These are phyloP conservation scores for Lycodopsis pacificus DNA, from an alignment of 2,797 vertebrate genomes.

Conservation along the genomic window DNA sequence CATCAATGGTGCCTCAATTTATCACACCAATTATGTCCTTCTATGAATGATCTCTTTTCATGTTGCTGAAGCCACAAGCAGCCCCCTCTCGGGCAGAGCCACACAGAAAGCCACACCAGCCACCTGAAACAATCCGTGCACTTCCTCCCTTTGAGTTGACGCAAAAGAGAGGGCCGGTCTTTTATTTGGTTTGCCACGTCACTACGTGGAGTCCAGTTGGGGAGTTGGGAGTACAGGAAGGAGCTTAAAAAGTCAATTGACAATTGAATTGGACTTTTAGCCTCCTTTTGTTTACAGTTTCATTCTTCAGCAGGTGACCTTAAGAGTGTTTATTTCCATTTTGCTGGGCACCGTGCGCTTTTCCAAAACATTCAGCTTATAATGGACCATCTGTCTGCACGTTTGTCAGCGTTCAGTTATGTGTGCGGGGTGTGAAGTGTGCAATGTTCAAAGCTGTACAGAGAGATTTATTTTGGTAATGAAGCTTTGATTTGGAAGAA, in stretches of 20 bases:
- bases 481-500: constrained; percentile 11
- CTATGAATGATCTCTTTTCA: neutral
- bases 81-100: neutral
- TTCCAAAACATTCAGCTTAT: constrained; percentile 28
- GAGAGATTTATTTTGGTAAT: constrained; percentile 35
- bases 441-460: constrained; percentile 24
- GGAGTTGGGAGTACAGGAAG: constrained; percentile 31
- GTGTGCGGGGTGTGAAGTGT: constrained; percentile 29
- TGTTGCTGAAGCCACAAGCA: constrained; percentile 1
- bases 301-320: constrained; percentile 18
- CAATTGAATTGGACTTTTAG: constrained; percentile 12
- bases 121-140: constrained; percentile 58
- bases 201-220: neutral
- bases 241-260: constrained; percentile 22
- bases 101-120: constrained; percentile 25
- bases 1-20: neutral
- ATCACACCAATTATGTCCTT: neutral
- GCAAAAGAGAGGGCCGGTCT: constrained; percentile 18
- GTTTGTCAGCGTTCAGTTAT: constrained; percentile 28
- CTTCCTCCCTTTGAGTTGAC: constrained; percentile 60
- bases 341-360: neutral
- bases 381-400: constrained; percentile 36
- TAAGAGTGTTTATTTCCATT: constrained; percentile 15
- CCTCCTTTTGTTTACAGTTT: constrained; percentile 18
- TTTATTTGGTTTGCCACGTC: constrained; percentile 29